Evolutionary conservation across 2,797 vertebrate species (phyloP).

Genomic region (Phyllotis vaccarum): DNA sequence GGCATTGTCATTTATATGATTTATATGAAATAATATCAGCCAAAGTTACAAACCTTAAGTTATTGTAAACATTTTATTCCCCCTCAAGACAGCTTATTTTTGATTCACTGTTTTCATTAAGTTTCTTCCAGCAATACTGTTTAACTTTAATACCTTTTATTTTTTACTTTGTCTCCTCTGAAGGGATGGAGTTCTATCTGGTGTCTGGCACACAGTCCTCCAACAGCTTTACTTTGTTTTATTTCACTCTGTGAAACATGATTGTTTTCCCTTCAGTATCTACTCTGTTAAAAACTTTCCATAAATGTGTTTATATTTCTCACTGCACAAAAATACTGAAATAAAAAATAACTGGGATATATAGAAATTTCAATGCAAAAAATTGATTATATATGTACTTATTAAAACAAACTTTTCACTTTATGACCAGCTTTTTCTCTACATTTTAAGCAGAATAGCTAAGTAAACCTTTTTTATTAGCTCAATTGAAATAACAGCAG

Average conservation of each 20-base stretch:
- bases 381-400: background rate
- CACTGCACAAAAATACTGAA: background rate
- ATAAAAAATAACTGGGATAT: background rate
- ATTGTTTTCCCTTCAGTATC: background rate
- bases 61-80: constrained; percentile 72
- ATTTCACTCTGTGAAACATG: constrained; percentile 9
- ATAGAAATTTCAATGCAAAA: background rate
- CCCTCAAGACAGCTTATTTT: constrained; percentile 75
- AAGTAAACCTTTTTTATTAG: background rate
- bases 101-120: constrained; percentile 84
- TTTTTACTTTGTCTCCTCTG: constrained; percentile 73
- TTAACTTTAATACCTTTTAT: constrained; percentile 73
- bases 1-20: constrained; percentile 73
- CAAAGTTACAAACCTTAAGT: constrained; percentile 71
- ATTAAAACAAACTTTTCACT: background rate
- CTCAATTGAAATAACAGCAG: constrained; percentile 29
- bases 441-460: background rate
- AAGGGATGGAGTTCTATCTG: constrained; percentile 51
- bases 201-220: constrained; percentile 16
- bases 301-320: constrained; percentile 26
- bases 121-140: constrained; percentile 63
- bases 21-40: constrained; percentile 77
- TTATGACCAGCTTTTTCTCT: background rate
- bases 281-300: background rate
- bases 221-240: constrained; percentile 23